Percentiles rank a stretch among this genome's conserved stretches.
Conservation (phyloP, 2,888 invertebrate genomes). For the Stenodema calcarata region DNA sequence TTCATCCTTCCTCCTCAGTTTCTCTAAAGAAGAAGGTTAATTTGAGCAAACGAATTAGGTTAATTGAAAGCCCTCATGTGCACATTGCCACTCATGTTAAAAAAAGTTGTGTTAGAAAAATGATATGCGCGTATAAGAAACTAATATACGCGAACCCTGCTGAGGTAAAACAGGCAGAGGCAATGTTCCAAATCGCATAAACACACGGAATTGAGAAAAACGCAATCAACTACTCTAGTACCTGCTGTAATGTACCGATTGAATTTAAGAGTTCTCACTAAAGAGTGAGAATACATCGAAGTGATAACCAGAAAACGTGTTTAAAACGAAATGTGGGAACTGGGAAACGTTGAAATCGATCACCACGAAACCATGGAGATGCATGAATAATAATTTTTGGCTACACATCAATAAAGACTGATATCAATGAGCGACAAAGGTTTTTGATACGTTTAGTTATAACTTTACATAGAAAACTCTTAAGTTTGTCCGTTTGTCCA, state of each 20-base stretch:
- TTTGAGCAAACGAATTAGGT: neutral
- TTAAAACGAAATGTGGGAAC: too few species aligned
- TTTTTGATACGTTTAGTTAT: too few species aligned
- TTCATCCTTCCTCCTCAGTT: constrained; percentile 75
- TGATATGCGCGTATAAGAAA: neutral
- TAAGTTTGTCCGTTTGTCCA: too few species aligned
- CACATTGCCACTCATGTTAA: neutral
- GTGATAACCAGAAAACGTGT: neutral
- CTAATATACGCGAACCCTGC: neutral
- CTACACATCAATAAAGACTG: too few species aligned
- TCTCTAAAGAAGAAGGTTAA: constrained; percentile 64
- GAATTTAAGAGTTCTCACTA: neutral
- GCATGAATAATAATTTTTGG: too few species aligned
- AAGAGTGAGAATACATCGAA: neutral
- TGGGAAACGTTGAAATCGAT: too few species aligned
- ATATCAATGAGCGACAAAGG: too few species aligned
- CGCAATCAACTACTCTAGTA: neutral
- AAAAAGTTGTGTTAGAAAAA: neutral
- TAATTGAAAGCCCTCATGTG: neutral
- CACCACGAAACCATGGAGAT: too few species aligned
- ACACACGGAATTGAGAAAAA: neutral
- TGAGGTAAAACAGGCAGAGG: neutral
- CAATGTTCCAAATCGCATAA: neutral
- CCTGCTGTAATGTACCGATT: neutral
- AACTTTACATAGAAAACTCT: too few species aligned